Evolutionary conservation across 2,797 vertebrate species (phyloP).

Genomic region (Astyanax mexicanus): DNA sequence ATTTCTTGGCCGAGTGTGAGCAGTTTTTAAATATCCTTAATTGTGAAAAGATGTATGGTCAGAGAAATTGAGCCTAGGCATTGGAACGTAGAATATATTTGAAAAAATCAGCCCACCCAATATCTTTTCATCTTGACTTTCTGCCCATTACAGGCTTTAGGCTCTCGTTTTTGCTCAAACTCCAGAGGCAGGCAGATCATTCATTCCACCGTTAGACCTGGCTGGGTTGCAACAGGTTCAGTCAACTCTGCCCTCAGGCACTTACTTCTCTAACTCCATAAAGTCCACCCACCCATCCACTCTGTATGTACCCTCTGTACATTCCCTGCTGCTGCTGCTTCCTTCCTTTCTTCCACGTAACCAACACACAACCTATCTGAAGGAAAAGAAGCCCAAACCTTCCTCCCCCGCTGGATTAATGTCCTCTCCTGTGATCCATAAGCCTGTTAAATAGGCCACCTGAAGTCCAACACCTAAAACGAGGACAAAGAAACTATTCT

Average conservation of each 20-base stretch:
- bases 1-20: no score
- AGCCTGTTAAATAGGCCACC: slow-evolving; percentile 55
- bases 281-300: slow-evolving; percentile 69
- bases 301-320: slow-evolving; percentile 1
- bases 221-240: slow-evolving; percentile 76
- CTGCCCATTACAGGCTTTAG: neutral
- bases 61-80: no score
- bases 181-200: slow-evolving; percentile 58
- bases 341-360: neutral
- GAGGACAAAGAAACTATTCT: slow-evolving; percentile 59
- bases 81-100: no score
- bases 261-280: slow-evolving; percentile 66
- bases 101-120: neutral
- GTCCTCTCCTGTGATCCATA: slow-evolving; percentile 30
- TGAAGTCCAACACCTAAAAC: slow-evolving; percentile 55
- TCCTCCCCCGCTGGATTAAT: slow-evolving; percentile 12
- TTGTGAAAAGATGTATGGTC: no score
- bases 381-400: slow-evolving; percentile 25
- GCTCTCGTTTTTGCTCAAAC: slow-evolving; percentile 7
- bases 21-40: no score
- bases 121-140: no score
- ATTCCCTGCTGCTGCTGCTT: neutral
- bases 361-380: neutral
- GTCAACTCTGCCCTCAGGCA: slow-evolving; percentile 71
- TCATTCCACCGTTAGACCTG: slow-evolving; percentile 65